These are phyloP conservation scores for Pasiphila rectangulata DNA, from an alignment of 2,888 invertebrate genomes.

Conservation along the genomic window DNA sequence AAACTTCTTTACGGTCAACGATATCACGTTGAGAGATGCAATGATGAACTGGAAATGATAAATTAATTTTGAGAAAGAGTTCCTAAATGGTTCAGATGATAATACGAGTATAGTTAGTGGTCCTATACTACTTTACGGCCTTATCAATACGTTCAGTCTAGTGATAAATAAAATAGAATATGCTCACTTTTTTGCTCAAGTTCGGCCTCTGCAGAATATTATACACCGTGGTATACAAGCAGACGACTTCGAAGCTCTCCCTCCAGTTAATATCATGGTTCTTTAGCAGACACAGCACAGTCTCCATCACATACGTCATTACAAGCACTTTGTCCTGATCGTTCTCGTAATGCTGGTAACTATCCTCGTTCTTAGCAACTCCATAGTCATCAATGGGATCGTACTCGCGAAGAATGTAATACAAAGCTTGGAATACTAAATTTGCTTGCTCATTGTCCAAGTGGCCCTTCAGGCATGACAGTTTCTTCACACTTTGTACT, in stretches of 20 bases:
- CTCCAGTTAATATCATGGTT: conserved; percentile 88
- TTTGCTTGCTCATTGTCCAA: conserved; percentile 83
- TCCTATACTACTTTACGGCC: too few species aligned
- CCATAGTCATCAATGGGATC: conserved; percentile 49
- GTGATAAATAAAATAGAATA: not conserved
- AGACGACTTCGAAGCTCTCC: conserved; percentile 88
- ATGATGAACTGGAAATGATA: conserved; percentile 82
- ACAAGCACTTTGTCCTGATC: conserved; percentile 64
- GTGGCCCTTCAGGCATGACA: conserved; percentile 80
- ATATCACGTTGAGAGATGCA: conserved; percentile 85
- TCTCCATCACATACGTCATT: conserved; percentile 84
- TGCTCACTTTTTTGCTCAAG: conserved; percentile 62
- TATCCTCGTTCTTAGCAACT: conserved; percentile 38
- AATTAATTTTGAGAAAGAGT: not conserved
- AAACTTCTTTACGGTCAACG: conserved; percentile 86
- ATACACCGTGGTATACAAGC: conserved; percentile 73
- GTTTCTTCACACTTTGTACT: conserved; percentile 77
- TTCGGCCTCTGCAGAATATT: conserved; percentile 62
- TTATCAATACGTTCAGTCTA: too few species aligned
- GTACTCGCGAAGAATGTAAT: conserved; percentile 82
- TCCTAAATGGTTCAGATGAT: too few species aligned
- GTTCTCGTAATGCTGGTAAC: conserved; percentile 43
- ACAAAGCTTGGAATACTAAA: conserved; percentile 82
- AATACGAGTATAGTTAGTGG: too few species aligned
- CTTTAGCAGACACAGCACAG: conserved; percentile 83